Percentiles rank a stretch among this genome's conserved stretches.
phyloP scores from a whole-genome alignment of 2,113 vertebrate genomes.

The Melanostigma gelatinosum region DNA sequence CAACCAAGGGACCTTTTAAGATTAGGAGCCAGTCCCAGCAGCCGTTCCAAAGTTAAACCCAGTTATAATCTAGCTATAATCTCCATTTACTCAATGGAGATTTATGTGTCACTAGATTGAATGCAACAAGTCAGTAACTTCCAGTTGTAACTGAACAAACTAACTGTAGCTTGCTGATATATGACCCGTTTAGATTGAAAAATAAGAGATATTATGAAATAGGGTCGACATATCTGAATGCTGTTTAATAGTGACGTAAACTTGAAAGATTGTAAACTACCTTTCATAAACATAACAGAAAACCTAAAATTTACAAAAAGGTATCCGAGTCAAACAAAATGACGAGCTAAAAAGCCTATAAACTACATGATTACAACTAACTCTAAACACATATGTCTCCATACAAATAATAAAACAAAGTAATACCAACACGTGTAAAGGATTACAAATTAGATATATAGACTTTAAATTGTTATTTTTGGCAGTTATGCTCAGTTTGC shows the following conservation, averaged over 20 bases:
- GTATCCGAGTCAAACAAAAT: neutral
- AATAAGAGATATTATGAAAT: neutral
- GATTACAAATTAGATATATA: neutral
- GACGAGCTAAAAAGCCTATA: neutral
- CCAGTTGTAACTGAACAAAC: neutral
- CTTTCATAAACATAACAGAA: too few relatives aligned
- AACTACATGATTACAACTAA: neutral
- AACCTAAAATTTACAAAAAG: too few relatives aligned
- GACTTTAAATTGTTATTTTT: neutral
- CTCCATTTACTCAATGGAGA: neutral
- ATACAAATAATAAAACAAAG: neutral
- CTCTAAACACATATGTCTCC: neutral
- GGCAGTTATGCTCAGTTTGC: conserved; percentile 8
- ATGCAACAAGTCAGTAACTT: neutral
- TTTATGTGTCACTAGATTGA: neutral
- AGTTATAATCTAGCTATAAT: neutral
- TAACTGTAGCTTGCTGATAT: neutral
- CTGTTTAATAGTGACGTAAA: too few relatives aligned
- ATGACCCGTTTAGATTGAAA: neutral
- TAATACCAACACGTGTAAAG: neutral
- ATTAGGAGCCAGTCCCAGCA: neutral
- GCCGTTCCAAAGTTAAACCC: neutral
- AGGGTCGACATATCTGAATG: too few relatives aligned
- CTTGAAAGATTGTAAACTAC: too few relatives aligned
- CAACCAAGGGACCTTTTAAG: neutral